Conservation (phyloP, 2,888 invertebrate genomes). For the Stenotaenia linearis region DNA sequence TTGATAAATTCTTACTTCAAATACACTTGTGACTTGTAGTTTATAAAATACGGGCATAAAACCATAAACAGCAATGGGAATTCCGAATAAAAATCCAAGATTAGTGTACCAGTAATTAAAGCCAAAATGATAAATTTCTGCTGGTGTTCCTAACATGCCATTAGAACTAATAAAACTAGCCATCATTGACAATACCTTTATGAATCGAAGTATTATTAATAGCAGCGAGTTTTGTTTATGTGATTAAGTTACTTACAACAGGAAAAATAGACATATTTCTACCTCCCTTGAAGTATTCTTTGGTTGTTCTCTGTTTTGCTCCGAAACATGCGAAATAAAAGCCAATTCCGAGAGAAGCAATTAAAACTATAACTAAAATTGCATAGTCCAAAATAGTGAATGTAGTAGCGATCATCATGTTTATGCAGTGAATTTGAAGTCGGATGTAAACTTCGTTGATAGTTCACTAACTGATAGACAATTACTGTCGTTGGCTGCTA, state of each 20-base stretch:
- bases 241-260: conserved; percentile 22
- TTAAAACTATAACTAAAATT: background rate
- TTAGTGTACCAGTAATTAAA: background rate
- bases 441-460: background rate
- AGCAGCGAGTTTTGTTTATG: too few species aligned
- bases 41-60: conserved; percentile 31
- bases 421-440: background rate
- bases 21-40: conserved; percentile 30
- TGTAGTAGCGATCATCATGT: background rate
- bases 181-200: conserved; percentile 21
- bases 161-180: conserved; percentile 31
- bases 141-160: conserved; percentile 29
- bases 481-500: background rate
- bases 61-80: background rate
- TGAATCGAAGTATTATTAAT: too few species aligned
- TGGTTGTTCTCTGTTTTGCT: conserved; percentile 30
- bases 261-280: conserved; percentile 13
- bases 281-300: conserved; percentile 30
- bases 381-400: conserved; percentile 27
- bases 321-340: conserved; percentile 26
- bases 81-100: background rate
- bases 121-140: conserved; percentile 28
- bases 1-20: conserved; percentile 32
- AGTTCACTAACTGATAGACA: background rate
- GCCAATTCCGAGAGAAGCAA: conserved; percentile 29